Conservation (phyloP, 2,888 invertebrate species). For the Dryocosmus kuriphilus region DNA sequence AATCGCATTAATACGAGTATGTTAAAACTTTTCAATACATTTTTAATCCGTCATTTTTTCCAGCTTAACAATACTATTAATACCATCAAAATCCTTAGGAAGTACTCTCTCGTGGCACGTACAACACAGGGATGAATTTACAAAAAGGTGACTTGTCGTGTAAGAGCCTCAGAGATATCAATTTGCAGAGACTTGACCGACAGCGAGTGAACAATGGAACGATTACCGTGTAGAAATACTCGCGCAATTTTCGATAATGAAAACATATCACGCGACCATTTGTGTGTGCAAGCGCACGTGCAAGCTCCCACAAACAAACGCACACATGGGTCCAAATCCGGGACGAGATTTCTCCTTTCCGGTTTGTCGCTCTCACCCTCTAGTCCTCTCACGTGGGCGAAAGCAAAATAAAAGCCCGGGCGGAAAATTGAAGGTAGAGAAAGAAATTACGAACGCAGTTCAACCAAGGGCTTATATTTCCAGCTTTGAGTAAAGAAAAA, state of each 20-base stretch:
- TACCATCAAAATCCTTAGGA: conserved; percentile 50
- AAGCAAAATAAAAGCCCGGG: not conserved
- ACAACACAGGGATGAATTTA: conserved; percentile 55
- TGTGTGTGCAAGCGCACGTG: conserved; percentile 20
- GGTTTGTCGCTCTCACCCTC: conserved; percentile 5
- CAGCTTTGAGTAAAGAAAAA: conserved; percentile 19
- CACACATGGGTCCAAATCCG: conserved; percentile 17
- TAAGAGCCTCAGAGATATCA: conserved; percentile 53
- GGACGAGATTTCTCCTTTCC: conserved; percentile 3
- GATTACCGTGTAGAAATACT: conserved; percentile 48
- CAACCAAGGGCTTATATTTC: conserved; percentile 6
- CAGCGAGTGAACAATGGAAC: conserved; percentile 51
- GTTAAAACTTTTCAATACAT: too few relatives aligned
- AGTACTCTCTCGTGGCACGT: conserved; percentile 63
- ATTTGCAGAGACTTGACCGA: conserved; percentile 46
- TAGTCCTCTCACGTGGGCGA: not conserved
- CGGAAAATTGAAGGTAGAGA: not conserved
- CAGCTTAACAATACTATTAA: too few relatives aligned
- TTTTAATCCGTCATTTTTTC: too few relatives aligned
- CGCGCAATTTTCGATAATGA: conserved; percentile 51
- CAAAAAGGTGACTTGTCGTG: conserved; percentile 49
- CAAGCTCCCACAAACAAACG: not conserved
- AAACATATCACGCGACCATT: conserved; percentile 46
- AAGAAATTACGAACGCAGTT: conserved; percentile 14
- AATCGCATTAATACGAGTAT: too few relatives aligned